A percentile compares a stretch with the other conserved stretches of the same genome.
phyloP scores from a whole-genome alignment of 2,113 vertebrate genomes.

The Polypterus senegalus region DNA sequence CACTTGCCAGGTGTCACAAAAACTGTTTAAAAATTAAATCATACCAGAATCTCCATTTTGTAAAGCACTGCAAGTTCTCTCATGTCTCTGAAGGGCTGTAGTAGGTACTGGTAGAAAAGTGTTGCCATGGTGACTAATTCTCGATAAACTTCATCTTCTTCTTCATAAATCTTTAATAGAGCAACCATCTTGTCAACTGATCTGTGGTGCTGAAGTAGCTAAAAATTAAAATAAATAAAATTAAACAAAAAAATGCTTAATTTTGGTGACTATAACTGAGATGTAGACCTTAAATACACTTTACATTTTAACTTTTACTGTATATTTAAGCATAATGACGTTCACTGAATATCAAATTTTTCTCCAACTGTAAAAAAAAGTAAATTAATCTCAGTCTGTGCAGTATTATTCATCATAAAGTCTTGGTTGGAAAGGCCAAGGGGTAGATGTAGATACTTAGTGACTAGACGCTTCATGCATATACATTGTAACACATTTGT shows the following conservation, averaged over 20 bases:
- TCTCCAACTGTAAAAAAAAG: no score
- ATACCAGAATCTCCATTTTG: slow-evolving; percentile 81
- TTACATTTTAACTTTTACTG: background rate
- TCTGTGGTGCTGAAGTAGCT: slow-evolving; percentile 71
- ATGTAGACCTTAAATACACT: no score
- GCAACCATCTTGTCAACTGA: slow-evolving; percentile 60
- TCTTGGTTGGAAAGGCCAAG: no score
- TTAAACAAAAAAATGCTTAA: no score
- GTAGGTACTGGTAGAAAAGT: slow-evolving; percentile 78
- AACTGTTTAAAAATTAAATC: slow-evolving; percentile 23
- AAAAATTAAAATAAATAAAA: slow-evolving; percentile 1
- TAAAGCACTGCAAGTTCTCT: slow-evolving; percentile 76
- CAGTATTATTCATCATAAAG: no score
- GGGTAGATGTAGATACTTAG: no score
- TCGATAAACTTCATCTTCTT: slow-evolving; percentile 75
- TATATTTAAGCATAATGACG: background rate
- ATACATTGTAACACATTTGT: no score
- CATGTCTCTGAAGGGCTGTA: slow-evolving; percentile 88
- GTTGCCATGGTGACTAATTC: slow-evolving; percentile 75
- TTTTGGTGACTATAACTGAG: no score
- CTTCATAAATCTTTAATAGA: slow-evolving; percentile 69
- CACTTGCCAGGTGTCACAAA: background rate
- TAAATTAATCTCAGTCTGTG: no score
- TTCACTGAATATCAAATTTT: no score
- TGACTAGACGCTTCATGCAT: no score